Conservation (phyloP, 1,140 invertebrate genomes). For the Polypedilum vanderplanki region DNA sequence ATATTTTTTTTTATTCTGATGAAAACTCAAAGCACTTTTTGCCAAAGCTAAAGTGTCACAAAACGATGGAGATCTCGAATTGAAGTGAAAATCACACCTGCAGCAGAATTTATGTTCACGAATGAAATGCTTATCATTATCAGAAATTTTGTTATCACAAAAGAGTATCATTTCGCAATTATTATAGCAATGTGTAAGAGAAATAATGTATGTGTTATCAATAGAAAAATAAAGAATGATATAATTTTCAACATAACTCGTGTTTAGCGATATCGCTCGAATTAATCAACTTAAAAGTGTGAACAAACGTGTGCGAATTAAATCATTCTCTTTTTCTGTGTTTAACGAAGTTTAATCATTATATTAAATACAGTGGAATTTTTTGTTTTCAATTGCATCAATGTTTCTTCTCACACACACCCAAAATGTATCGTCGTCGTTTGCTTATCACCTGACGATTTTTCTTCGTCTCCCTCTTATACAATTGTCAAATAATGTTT, state of each 20-base stretch:
- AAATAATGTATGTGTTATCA: not conserved
- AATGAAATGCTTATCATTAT: not conserved
- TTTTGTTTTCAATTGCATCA: too few relatives aligned
- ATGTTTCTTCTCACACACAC: too few relatives aligned
- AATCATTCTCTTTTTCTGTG: too few relatives aligned
- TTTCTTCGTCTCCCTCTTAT: not conserved
- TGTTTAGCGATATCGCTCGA: not conserved
- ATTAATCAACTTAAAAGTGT: too few relatives aligned
- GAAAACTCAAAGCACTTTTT: slow-evolving; percentile 12
- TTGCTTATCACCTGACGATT: not conserved
- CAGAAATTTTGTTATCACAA: not conserved
- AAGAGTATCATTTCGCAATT: not conserved
- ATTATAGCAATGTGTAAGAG: not conserved
- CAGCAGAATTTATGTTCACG: not conserved
- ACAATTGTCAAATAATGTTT: not conserved
- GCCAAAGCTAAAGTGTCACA: not conserved
- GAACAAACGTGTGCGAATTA: too few relatives aligned
- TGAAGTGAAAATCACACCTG: slow-evolving; percentile 11
- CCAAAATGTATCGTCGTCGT: not conserved
- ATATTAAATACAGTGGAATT: too few relatives aligned
- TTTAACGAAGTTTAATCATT: too few relatives aligned
- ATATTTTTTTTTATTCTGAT: not conserved
- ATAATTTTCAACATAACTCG: slow-evolving; percentile 19
- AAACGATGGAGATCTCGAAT: not conserved
- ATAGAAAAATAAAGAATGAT: not conserved